Evolutionary conservation across 2,113 vertebrate species (phyloP), one percentile per base, ranked within the genome.

Genomic region (Callopanchax toddi): DNA sequence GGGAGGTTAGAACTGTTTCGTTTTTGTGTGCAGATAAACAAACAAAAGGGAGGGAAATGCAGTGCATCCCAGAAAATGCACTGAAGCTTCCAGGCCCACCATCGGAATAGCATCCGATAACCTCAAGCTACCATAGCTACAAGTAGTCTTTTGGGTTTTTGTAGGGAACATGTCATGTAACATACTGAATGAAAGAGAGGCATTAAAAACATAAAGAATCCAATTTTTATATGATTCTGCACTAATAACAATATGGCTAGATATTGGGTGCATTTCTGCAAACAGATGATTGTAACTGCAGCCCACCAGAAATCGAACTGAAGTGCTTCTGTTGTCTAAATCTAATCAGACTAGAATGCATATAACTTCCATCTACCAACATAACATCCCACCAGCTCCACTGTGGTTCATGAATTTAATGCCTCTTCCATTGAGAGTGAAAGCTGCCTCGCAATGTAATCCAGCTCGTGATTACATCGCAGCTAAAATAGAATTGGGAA

Each of bases 401-500:
- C 23, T 36, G 29, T 21, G 18, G 26, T 46, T 61, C 45, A 58
- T 60, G 45, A 54, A 60, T 71, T n/a, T 17, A 56, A 32, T 3
- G 32, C 23, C 49, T 57, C 4, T 57, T 26, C 37, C 52, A 57
- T 37, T 54, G 18, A 60, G 39, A 40, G 44, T 26, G 48, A 48
- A 55, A 13, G 10, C 7, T 34, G 32, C 44, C 21, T 45, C 32
- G 11, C 10, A 45, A 37, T 6, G 44, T 26, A 37, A 69, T 57
- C 36, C 46, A 43, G 34, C 21, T 29, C 23, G 51, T 6, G 20
- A 43, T 64, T 50, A 63, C 15, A 6, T 25, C 55, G 25, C 44
- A 71, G 1, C n/a, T 73, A 40, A 73, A 66, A 65, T 6, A 29
- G 50, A 23, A 46, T 18, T 60, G 40, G 34, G 32, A 54, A 51